Evolutionary conservation across 2,797 vertebrate genomes (phyloP).

Genomic region (Pipistrellus nathusii): DNA sequence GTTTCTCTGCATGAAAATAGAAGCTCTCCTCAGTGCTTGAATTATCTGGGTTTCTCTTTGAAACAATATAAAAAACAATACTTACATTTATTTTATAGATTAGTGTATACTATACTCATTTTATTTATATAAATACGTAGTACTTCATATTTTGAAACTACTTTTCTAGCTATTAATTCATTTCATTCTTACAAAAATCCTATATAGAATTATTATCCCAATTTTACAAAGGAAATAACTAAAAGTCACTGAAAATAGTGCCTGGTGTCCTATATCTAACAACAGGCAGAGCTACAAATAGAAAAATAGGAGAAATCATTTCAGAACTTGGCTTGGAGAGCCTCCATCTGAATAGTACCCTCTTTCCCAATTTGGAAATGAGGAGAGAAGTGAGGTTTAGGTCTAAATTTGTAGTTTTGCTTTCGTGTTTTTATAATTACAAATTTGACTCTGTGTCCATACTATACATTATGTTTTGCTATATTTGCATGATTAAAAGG

Average conservation of each 20-base stretch:
- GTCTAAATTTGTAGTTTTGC: background rate
- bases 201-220: background rate
- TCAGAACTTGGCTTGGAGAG: background rate
- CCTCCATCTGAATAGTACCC: background rate
- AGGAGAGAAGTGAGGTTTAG: background rate
- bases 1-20: background rate
- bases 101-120: background rate
- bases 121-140: background rate
- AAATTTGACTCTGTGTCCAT: background rate
- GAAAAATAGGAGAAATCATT: background rate
- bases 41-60: background rate
- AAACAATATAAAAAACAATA: background rate
- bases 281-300: background rate
- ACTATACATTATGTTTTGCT: background rate
- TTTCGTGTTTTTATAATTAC: background rate
- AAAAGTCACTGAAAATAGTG: background rate
- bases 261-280: background rate
- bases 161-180: background rate
- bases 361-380: background rate
- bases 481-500: background rate
- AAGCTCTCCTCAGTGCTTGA: background rate
- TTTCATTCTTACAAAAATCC: background rate
- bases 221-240: conserved; percentile 23
- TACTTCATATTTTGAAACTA: background rate
- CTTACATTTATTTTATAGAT: background rate